These are phyloP conservation scores for Bos indicus DNA, from an alignment of 2,113 vertebrate species.

Conservation along the genomic window DNA sequence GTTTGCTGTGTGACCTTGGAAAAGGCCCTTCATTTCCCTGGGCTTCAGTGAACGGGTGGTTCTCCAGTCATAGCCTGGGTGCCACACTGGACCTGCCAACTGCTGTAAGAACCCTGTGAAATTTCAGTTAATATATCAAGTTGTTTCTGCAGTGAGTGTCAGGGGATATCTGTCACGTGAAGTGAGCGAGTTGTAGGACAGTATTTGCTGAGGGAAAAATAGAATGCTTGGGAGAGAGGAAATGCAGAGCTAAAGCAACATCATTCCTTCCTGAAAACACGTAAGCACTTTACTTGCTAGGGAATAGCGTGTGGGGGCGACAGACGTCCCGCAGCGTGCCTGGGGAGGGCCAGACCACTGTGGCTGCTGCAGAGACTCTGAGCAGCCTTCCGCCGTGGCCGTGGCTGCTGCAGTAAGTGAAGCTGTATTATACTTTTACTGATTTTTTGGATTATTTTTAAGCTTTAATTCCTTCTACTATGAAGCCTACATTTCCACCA, in stretches of 20 bases:
- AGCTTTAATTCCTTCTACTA: background rate
- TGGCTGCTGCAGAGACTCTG: no score
- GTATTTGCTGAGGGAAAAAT: background rate
- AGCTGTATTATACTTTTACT: background rate
- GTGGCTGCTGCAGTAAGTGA: background rate
- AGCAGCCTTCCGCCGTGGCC: accelerated
- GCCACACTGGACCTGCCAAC: background rate
- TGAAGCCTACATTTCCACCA: background rate
- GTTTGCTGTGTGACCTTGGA: background rate
- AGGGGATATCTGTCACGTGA: background rate
- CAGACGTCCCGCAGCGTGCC: accelerated
- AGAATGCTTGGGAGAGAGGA: background rate
- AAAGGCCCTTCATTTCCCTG: background rate
- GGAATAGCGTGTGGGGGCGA: accelerated
- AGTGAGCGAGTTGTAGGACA: background rate
- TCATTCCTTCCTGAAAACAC: background rate
- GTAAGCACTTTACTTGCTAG: background rate
- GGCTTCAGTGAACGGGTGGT: background rate
- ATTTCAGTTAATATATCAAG: background rate
- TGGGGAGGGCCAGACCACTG: background rate
- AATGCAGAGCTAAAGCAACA: background rate
- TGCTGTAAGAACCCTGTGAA: background rate
- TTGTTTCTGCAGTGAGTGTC: background rate
- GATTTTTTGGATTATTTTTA: background rate
- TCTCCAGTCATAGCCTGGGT: background rate